These are phyloP conservation scores for Macroramphosus scolopax DNA, from an alignment of 2,797 vertebrate species.

Conservation along the genomic window DNA sequence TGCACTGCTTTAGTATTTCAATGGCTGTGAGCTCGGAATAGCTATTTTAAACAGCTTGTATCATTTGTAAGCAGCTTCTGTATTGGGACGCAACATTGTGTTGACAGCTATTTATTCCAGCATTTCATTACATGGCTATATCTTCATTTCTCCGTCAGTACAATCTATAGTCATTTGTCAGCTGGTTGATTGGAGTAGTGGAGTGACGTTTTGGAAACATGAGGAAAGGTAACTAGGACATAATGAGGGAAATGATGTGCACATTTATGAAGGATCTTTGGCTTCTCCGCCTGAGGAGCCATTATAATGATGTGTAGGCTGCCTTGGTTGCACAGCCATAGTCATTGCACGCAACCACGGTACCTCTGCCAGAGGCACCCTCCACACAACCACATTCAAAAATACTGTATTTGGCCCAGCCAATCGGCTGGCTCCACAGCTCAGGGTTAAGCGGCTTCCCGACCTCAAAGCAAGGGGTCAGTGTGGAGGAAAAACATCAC, in stretches of 20 bases:
- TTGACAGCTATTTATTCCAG: slow-evolving; percentile 25
- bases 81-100: slow-evolving; percentile 8
- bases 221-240: slow-evolving; percentile 51
- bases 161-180: slow-evolving; percentile 6
- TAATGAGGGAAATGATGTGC: slow-evolving; percentile 58
- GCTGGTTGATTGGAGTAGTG: slow-evolving; percentile 28
- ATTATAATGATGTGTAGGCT: slow-evolving; percentile 71
- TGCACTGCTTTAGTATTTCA: slow-evolving; percentile 52
- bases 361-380: slow-evolving; percentile 55
- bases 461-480: slow-evolving; percentile 74
- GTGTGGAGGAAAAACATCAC: slow-evolving; percentile 77
- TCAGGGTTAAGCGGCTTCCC: slow-evolving; percentile 71
- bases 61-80: slow-evolving; percentile 51
- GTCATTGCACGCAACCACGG: slow-evolving; percentile 64
- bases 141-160: slow-evolving; percentile 4
- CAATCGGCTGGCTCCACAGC: slow-evolving; percentile 63
- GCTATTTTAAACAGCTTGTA: slow-evolving; percentile 50
- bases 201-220: slow-evolving; percentile 29
- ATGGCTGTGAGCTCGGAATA: slow-evolving; percentile 38
- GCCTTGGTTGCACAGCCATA: slow-evolving; percentile 59
- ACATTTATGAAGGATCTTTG: slow-evolving; percentile 64
- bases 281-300: slow-evolving; percentile 57
- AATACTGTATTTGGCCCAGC: slow-evolving; percentile 63
- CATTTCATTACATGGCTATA: slow-evolving; percentile 5
- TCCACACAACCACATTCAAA: slow-evolving; percentile 67